Evolutionary conservation across 53 echinoderm and acorn worm species (phyloP).

Genomic region (Holothuria leucospilota): DNA sequence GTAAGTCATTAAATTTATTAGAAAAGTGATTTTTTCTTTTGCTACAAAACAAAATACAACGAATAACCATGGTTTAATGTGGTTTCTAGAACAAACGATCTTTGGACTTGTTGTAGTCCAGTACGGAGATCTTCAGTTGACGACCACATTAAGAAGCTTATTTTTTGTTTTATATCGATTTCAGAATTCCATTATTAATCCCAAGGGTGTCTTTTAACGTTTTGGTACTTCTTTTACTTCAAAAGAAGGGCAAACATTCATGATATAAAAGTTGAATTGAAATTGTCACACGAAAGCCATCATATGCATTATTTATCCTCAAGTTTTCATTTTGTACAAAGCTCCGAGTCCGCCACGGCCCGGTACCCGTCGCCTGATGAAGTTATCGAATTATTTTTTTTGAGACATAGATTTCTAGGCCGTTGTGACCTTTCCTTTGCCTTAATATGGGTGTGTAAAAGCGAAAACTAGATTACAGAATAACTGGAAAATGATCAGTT

Average conservation of each 20-base stretch:
- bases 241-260: neutral
- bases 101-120: no score
- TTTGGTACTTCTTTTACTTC: neutral
- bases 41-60: neutral
- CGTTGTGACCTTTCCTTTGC: neutral
- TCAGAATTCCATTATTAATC: no score
- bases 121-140: no score
- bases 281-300: neutral
- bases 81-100: no score
- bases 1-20: no score
- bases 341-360: no score
- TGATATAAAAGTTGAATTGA: neutral
- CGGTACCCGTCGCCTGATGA: no score
- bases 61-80: no score
- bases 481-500: neutral
- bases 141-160: no score
- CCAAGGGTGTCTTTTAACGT: slow-evolving; percentile 1
- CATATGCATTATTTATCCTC: neutral
- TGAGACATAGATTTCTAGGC: no score
- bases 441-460: neutral
- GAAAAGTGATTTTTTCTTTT: neutral
- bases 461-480: neutral
- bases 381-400: no score
- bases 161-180: no score
- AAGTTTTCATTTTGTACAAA: neutral